Conservation (phyloP, 2,797 vertebrate genomes). For the Tamandua tetradactyla region DNA sequence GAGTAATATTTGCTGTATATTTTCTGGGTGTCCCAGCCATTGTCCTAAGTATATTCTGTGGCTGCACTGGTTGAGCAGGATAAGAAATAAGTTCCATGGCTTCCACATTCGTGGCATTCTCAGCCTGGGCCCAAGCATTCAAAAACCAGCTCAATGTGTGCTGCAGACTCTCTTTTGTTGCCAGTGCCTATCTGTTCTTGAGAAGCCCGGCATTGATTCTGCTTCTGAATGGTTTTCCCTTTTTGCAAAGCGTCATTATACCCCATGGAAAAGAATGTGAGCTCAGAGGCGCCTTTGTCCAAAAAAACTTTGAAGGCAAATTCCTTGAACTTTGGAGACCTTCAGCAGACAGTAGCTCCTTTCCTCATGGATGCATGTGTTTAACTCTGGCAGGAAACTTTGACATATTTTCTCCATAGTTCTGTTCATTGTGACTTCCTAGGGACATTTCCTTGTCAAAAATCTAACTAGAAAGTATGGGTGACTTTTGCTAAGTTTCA, state of each 20-base stretch:
- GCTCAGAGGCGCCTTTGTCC: conserved; percentile 70
- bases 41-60: neutral
- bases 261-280: neutral
- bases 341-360: neutral
- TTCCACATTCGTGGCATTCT: fast-evolving
- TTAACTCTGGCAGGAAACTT: neutral
- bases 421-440: neutral
- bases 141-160: neutral
- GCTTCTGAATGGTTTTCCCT: conserved; percentile 67
- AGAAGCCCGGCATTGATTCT: conserved; percentile 55
- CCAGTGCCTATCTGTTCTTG: conserved; percentile 28
- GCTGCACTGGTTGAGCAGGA: neutral
- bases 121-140: fast-evolving
- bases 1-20: neutral
- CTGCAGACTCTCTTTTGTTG: conserved; percentile 34
- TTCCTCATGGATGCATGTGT: neutral
- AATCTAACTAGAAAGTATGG: neutral
- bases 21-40: neutral
- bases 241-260: conserved; percentile 47
- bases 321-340: conserved; percentile 60
- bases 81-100: neutral
- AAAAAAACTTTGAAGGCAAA: conserved; percentile 57
- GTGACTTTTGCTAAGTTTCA: fast-evolving
- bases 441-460: neutral
- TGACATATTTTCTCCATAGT: neutral